These are phyloP conservation scores for Scaptomyza graminum DNA, from an alignment of 1,140 invertebrate genomes.

Conservation along the genomic window DNA sequence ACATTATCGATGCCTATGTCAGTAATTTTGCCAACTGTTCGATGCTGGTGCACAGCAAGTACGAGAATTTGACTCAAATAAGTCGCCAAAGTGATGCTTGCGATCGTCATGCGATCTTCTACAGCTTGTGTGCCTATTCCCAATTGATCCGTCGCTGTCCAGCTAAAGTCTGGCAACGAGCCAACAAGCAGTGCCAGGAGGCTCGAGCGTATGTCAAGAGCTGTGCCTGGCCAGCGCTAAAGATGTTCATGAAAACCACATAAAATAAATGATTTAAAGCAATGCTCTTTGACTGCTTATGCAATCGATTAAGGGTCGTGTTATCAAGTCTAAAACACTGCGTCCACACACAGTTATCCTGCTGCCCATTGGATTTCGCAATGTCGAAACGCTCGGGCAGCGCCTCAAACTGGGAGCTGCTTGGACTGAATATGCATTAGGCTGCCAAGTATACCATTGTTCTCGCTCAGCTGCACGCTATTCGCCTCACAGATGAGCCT, in stretches of 20 bases:
- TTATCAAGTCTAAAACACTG: constrained; percentile 69
- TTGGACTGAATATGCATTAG: constrained; percentile 85
- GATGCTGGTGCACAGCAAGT: constrained; percentile 40
- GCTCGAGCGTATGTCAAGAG: constrained; percentile 46
- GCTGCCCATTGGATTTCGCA: constrained; percentile 84
- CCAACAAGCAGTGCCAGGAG: constrained; percentile 56
- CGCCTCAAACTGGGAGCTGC: constrained; percentile 85
- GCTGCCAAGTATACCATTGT: constrained; percentile 71
- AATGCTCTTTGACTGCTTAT: constrained; percentile 19
- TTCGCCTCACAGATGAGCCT: constrained; percentile 78
- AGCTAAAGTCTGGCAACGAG: constrained; percentile 43
- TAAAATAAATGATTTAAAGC: constrained; percentile 11
- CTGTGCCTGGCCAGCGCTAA: constrained; percentile 62
- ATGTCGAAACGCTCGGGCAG: constrained; percentile 85
- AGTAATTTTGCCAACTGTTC: constrained; percentile 57
- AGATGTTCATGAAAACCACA: constrained; percentile 68
- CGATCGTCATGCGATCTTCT: constrained; percentile 65
- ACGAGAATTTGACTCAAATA: constrained; percentile 37
- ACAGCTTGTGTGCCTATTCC: constrained; percentile 66
- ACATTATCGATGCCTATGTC: constrained; percentile 53
- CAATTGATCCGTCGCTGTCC: constrained; percentile 56
- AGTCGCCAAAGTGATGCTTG: constrained; percentile 63
- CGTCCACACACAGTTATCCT: constrained; percentile 77
- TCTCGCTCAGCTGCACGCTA: constrained; percentile 49
- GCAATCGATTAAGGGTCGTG: constrained; percentile 40